Evolutionary conservation across 2,113 vertebrate genomes (phyloP), one percentile per base, ranked within the genome.

Genomic region (Crotalus tigris): DNA sequence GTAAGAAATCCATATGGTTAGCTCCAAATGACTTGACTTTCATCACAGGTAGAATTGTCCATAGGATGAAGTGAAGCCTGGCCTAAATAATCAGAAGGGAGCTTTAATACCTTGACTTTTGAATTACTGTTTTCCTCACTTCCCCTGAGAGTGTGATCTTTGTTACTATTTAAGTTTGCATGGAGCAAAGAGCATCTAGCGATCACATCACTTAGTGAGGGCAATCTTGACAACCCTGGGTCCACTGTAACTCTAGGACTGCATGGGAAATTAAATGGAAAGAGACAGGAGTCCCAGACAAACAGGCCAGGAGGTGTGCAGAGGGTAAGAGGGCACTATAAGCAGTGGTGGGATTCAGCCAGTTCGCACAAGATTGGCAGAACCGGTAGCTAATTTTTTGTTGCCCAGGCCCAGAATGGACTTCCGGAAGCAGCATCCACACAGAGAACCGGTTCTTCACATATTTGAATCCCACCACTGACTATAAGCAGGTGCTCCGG

Each of bases 11-110:
- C 89, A 53, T 92, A 90, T 51, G 87, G 90, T 86, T 91, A 51
- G 26, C 91, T 89, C 57, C 89, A 89, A 94, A 91, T 88, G 87
- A 19, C 33, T 94, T 94, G 91, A 57, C 39, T 90, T 64, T 59
- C 85, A 39, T 61, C 85, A n/a, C 46, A 90, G 53, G 24, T 87
- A 29, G 89, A 91, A 59, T 33, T 2, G 0, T 89, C 57, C 92
- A 46, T 51, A 88, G 90, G 61, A 2, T 3, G 57, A 46, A 90
- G 53, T 75, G 64, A 6, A 93, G 81, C 26, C 44, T 61, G 69
- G 89, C 55, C n/a, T 85, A 61, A 92, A 90, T 91, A 87, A 93
- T 59, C 59, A 91, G 53, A 55, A 2, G 54, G 29, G 26, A 69
- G 11, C n/a, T 55, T 88, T 88, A 88, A 91, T 61, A 88, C 61